A percentile compares a stretch with the other conserved stretches of the same genome.
phyloP scores from a whole-genome alignment of 2,888 invertebrate species.

The Arenicola marina region DNA sequence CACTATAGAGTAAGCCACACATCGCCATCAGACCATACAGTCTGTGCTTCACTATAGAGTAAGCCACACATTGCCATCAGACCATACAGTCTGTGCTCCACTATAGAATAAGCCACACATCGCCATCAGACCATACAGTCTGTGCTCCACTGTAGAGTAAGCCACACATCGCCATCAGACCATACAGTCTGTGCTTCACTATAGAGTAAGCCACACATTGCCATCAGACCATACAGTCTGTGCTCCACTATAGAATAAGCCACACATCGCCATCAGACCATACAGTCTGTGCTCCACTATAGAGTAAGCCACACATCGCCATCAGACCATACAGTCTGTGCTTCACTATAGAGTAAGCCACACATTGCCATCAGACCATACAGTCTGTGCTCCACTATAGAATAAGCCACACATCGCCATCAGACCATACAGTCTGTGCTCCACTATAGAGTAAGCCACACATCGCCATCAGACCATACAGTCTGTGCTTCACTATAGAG shows the following conservation, averaged over 20 bases:
- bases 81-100: constrained; percentile 23
- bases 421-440: constrained; percentile 24
- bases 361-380: constrained; percentile 23
- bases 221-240: constrained; percentile 23
- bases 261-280: constrained; percentile 19
- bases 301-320: constrained; percentile 23
- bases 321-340: constrained; percentile 24
- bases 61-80: constrained; percentile 18
- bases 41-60: constrained; percentile 26
- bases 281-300: constrained; percentile 23
- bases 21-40: constrained; percentile 22
- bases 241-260: constrained; percentile 26
- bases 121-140: constrained; percentile 21
- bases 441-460: constrained; percentile 25
- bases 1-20: constrained; percentile 25
- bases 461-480: constrained; percentile 22
- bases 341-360: constrained; percentile 25
- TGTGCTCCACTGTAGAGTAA: constrained; percentile 27
- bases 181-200: constrained; percentile 22
- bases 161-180: constrained; percentile 19
- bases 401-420: constrained; percentile 23
- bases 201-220: constrained; percentile 25
- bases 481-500: constrained; percentile 25
- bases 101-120: constrained; percentile 25
- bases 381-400: constrained; percentile 22